Conservation (phyloP, 1,140 invertebrate species). For the Drosophila albomicans region DNA sequence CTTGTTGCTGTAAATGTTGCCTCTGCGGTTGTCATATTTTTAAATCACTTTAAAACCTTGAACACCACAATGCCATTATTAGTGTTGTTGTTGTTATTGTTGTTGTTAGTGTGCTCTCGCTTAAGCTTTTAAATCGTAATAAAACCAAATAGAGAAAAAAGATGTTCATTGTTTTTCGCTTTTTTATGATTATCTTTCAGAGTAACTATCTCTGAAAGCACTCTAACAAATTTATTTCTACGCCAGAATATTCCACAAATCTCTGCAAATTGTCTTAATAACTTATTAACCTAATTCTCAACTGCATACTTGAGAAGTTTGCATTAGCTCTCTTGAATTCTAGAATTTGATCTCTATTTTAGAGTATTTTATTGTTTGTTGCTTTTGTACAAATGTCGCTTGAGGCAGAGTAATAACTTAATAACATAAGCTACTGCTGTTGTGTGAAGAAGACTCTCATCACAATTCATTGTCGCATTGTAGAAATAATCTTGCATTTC, state of each 20-base stretch:
- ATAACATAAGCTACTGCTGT: neutral
- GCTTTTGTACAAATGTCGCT: neutral
- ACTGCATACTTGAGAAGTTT: neutral
- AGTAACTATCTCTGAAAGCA: constrained; percentile 7
- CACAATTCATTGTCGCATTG: constrained; percentile 28
- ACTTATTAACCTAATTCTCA: constrained; percentile 24
- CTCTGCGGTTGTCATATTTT: constrained; percentile 65
- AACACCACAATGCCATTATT: constrained; percentile 63
- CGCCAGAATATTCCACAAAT: constrained; percentile 16
- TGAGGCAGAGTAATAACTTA: neutral
- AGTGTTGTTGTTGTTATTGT: constrained; percentile 40
- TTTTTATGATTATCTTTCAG: constrained; percentile 24
- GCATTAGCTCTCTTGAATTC: too few species aligned
- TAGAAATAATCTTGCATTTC: constrained; percentile 44
- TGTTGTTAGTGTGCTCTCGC: constrained; percentile 36
- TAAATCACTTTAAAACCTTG: constrained; percentile 76
- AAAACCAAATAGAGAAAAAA: constrained; percentile 60
- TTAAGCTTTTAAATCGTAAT: constrained; percentile 61
- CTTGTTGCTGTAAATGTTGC: constrained; percentile 28
- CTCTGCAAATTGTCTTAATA: constrained; percentile 28
- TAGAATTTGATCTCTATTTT: neutral
- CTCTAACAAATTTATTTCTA: constrained; percentile 9
- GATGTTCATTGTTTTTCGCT: constrained; percentile 29
- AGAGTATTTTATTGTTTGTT: neutral
- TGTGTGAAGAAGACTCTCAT: constrained; percentile 15